These are phyloP conservation scores for Drosophila pseudotakahashii DNA, from an alignment of 2,888 invertebrate genomes.

Conservation along the genomic window DNA sequence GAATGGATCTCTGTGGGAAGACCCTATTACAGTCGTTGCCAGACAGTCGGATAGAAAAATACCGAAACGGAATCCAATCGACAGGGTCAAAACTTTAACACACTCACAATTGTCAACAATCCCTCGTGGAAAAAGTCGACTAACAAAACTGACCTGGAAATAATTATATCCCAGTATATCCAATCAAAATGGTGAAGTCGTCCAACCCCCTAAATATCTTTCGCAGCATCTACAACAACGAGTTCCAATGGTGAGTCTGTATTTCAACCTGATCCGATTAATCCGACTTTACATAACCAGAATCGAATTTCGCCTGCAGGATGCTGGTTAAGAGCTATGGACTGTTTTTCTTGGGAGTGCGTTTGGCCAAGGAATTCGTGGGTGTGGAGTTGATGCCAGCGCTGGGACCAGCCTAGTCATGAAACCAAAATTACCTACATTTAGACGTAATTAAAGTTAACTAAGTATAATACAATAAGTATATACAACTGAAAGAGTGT, in stretches of 20 bases:
- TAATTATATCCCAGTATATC: no score
- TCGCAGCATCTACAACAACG: constrained; percentile 89
- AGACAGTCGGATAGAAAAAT: no score
- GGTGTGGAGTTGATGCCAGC: constrained; percentile 91
- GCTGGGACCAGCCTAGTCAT: constrained; percentile 61
- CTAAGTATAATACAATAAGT: constrained; percentile 61
- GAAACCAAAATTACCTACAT: constrained; percentile 28
- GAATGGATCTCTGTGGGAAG: no score
- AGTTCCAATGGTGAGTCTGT: constrained; percentile 90
- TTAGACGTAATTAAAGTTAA: constrained; percentile 53
- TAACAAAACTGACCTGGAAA: no score
- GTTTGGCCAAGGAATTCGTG: constrained; percentile 91
- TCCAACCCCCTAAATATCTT: constrained; percentile 86
- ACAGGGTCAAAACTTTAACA: no score
- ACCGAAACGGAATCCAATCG: no score
- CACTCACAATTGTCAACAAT: no score
- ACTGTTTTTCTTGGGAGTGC: constrained; percentile 91
- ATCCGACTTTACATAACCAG: constrained; percentile 17
- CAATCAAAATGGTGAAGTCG: constrained; percentile 86
- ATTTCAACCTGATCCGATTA: neutral
- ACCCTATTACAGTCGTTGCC: no score
- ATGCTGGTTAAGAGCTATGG: constrained; percentile 91
- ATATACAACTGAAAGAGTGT: constrained; percentile 46
- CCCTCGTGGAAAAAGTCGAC: no score
- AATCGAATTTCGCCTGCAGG: constrained; percentile 85